Evolutionary conservation across 1,140 invertebrate genomes (phyloP), one percentile per base, ranked within the genome.

Genomic region (Sycophaga agraensis): DNA sequence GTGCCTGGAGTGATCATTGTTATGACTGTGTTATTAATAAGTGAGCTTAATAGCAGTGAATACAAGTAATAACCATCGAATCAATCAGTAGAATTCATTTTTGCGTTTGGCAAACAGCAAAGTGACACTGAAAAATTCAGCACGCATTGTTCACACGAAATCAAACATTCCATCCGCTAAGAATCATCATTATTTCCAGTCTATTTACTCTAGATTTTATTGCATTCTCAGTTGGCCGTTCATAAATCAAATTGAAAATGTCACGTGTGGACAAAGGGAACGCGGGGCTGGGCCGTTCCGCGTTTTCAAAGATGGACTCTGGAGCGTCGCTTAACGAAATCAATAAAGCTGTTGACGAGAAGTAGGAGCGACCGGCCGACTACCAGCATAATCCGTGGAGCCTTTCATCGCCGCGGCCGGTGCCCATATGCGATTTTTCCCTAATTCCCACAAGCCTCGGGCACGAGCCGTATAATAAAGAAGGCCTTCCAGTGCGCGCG

Each of bases 351-450:
- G 40, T 53, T 53, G 48, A 59, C 49, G 49, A 22, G 37, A 11
- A 4, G 28, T 31, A 11, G 28, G 28, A n/a, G 5, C 28, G 28
- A 31, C 28, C 28, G 37, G 14, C 6, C 17, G 35, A 49, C 35
- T 66, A 71, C 69, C 70, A 70, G 71, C 68, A 70, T 70, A 55
- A 67, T 66, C 58, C 54, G 21, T 49, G 42, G 49, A 45, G 6
- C 19, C 19, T 51, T 48, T 35, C 59, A 55, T 64, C 48, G 34
- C 35, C 56, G 22, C 11, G 28, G 22, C 39, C 53, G 62, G 58
- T 66, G 66, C 66, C 71, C 72, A 74, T 72, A 73, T 73, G 72
- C 68, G 72, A 71, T 73, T 74, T 72, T 73, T 68, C 48, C 55
- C 43, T 55, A 68, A 70, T 72, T 72, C 72, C 70, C 69, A 72